Base-by-base conservation (phyloP, 1,140 invertebrate genomes). In the Odontomachus brunneus region DNA sequence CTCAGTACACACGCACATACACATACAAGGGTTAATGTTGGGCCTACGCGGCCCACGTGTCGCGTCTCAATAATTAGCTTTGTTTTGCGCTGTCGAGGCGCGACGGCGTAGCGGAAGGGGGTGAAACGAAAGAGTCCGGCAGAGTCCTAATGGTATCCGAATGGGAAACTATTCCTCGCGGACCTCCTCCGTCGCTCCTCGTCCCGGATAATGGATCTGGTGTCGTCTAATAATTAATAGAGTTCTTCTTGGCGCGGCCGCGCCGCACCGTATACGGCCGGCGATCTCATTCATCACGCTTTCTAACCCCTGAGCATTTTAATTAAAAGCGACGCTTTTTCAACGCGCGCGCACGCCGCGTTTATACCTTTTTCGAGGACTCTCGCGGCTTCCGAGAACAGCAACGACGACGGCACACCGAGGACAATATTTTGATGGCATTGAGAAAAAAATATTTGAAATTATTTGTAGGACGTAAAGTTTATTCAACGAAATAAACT, bases 211-310 rank as follows among this genome's bases (percentile, higher is more conserved):
- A 94, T 94, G 93, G 92, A 94, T 94, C 93, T 92, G 92, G 91
- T 93, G 93, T 94, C 92, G 93, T 94, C 93, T 91, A 92, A 93
- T 94, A 94, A 94, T 94, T 94, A 94, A 94, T 94, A 93, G 93
- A 94, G 92, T 93, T 93, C 91, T 92, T 92, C 86, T 91, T 84
- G 89, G 80, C 80, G 90, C 80, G 88, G 89, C 86, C 85, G 84
- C 38, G 87, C 82, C 82, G 83, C 73, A 51, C 80, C 12, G 51
- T 85, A 85, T 17, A 69, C 26, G 48, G 38, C 51, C 67, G 69
- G 51, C 84, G 86, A 90, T 89, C 91, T 89, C 93, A 93, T 94
- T 93, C 91, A 94, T 93, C 93, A 94, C 92, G 93, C 92, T 93
- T 94, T 94, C 93, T 93, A 93, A 93, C 91, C 92, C 91, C 92